phyloP scores from a whole-genome alignment of 2,113 vertebrate genomes.

The Brachionichthys hirsutus region DNA sequence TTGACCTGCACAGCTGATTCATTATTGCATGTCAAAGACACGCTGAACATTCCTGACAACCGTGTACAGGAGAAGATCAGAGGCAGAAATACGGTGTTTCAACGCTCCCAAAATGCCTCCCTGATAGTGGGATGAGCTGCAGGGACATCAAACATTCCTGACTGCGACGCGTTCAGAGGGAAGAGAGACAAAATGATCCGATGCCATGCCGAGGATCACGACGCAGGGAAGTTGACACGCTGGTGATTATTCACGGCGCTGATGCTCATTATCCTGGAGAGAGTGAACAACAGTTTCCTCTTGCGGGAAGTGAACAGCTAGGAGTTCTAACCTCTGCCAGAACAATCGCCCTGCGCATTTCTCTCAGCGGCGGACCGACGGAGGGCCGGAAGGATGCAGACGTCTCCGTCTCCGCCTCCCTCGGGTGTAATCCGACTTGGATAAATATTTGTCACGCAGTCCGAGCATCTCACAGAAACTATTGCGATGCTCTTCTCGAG shows the following conservation, averaged over 20 bases:
- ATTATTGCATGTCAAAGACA: constrained; percentile 88
- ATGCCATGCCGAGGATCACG: constrained; percentile 62
- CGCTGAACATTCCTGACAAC: constrained; percentile 91
- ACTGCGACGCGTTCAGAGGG: constrained; percentile 50
- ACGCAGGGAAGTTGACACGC: constrained; percentile 59
- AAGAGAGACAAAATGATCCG: constrained; percentile 61
- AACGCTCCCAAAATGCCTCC: constrained; percentile 62
- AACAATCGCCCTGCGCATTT: constrained; percentile 52
- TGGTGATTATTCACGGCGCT: constrained; percentile 69
- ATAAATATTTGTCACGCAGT: constrained; percentile 71
- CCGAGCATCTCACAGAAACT: constrained; percentile 61
- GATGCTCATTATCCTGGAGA: constrained; percentile 59
- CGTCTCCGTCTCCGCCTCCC: constrained; percentile 45
- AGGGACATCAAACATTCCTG: constrained; percentile 62
- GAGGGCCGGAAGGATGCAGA: constrained; percentile 44
- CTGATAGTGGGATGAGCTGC: constrained; percentile 60
- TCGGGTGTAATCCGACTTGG: constrained; percentile 61
- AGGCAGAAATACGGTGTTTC: constrained; percentile 64
- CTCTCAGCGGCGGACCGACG: constrained; percentile 46
- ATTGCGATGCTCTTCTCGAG: constrained; percentile 45
- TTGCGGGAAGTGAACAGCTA: constrained; percentile 58
- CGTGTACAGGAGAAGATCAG: constrained; percentile 77
- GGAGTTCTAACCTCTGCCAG: constrained; percentile 54
- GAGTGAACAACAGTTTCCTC: constrained; percentile 60
- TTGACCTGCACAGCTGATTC: constrained; percentile 92